Evolutionary conservation across 2,113 vertebrate species (phyloP).

Genomic region (Heterochromis multidens): DNA sequence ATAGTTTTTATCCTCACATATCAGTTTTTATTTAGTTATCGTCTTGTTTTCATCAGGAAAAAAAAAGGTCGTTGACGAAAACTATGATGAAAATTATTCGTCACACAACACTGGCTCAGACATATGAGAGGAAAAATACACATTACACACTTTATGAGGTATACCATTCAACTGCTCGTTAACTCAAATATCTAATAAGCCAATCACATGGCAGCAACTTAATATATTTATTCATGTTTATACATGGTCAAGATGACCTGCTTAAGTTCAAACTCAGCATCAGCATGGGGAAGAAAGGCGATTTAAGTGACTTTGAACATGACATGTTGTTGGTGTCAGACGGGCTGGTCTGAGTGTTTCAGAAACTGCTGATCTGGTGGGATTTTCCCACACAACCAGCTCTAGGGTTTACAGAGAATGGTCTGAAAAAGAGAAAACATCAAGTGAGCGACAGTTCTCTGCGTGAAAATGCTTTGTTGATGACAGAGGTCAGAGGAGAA

Average conservation of each 20-base stretch:
- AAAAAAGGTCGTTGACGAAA: too few species aligned
- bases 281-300: background rate
- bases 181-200: background rate
- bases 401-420: too few species aligned
- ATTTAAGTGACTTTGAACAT: background rate
- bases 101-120: too few species aligned
- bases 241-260: background rate
- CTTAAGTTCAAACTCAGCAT: background rate
- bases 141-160: background rate
- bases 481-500: background rate
- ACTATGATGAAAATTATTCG: constrained; percentile 18
- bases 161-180: background rate
- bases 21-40: too few species aligned
- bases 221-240: background rate
- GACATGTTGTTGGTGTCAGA: background rate
- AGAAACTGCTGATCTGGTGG: too few species aligned
- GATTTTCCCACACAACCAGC: background rate
- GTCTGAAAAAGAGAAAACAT: background rate
- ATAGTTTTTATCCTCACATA: too few species aligned
- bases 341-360: too few species aligned
- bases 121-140: background rate
- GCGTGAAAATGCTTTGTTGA: background rate
- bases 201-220: background rate
- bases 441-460: fast-evolving
- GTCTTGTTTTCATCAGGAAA: too few species aligned